Base-by-base conservation (phyloP, 2,113 vertebrate genomes). In the Okapia johnstoni region DNA sequence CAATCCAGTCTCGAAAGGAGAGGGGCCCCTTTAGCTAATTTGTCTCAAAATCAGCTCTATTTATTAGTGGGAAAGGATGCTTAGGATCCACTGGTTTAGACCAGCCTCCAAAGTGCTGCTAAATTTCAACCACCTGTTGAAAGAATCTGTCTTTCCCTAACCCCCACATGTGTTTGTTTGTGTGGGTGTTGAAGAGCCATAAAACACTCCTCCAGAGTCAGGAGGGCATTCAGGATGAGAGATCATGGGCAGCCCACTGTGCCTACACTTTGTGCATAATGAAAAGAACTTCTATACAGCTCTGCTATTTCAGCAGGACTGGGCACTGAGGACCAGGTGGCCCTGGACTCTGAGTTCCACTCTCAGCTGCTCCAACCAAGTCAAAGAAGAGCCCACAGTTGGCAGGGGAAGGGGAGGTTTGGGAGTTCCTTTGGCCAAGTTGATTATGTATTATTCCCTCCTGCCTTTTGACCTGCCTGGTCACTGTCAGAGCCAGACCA, bases 1-100 rank as follows among this genome's bases (percentile, higher is more conserved):
- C 54, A 77, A 61, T 66, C 81, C 90, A 21, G 63, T 90, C n/a
- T 60, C 40, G 40, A 92, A 43, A 88, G 4, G 9, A 92, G 48
- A 88, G 8, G 11, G 6, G 7, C 28, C 26, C 36, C 52, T 13
- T 2, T 1, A 43, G 50, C 19, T 93, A 88, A 76, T 66, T 21
- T 81, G 77, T 81, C 25, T 96, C 43, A 17, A 90, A 84, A 40
- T 85, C 30, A 28, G 54, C 19, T 97, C 95, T 85, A 40, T 43
- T 73, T 61, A n/a, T 85, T 52, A 16, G 19, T 57, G 14, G 55
- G 48, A 28, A 55, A n/a, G 2, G 16, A 14, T 11, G 36, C 8
- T 52, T 46, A 85, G 63, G 8, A 77, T 21, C 1, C 16, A 17
- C 5, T 13, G 13, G 30, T 52, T 89, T 21, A 86, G 25, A 30